Evolutionary conservation across 35 echinoderm and acorn worm genomes (phyloP).

Genomic region (Diadema setosum): DNA sequence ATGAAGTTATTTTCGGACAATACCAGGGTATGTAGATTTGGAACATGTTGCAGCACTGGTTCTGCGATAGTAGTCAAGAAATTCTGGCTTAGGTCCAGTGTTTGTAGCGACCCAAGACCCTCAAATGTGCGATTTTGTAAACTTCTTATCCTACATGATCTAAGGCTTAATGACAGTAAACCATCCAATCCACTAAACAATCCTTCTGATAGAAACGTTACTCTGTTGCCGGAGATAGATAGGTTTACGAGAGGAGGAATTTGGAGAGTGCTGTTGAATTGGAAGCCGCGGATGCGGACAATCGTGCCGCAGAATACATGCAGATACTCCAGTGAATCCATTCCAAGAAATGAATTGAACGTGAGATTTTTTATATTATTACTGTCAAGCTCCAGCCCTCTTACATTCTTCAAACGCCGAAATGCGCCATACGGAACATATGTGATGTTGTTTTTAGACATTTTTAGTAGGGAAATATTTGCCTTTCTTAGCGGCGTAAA

Average conservation of each 20-base stretch:
- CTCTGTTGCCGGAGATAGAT: neutral
- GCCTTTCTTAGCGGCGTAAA: neutral
- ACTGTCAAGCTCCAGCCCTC: neutral
- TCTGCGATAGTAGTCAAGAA: neutral
- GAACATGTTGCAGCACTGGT: neutral
- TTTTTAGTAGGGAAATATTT: neutral
- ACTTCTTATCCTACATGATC: neutral
- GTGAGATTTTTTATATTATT: neutral
- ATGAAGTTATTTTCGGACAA: neutral
- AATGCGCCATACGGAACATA: neutral
- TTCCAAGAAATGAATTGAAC: neutral
- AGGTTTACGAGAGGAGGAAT: neutral
- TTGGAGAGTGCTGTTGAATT: neutral
- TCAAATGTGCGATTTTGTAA: neutral
- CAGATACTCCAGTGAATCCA: neutral
- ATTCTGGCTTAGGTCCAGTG: neutral
- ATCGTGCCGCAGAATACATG: neutral
- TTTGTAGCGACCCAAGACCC: neutral
- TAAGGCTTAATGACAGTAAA: neutral
- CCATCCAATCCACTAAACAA: neutral
- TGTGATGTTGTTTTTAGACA: neutral
- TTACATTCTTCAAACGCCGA: neutral
- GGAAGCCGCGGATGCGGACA: neutral
- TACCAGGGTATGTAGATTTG: neutral
- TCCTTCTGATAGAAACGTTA: neutral